Base-by-base conservation (phyloP, 2,797 vertebrate species). In the Megaceryle alcyon region DNA sequence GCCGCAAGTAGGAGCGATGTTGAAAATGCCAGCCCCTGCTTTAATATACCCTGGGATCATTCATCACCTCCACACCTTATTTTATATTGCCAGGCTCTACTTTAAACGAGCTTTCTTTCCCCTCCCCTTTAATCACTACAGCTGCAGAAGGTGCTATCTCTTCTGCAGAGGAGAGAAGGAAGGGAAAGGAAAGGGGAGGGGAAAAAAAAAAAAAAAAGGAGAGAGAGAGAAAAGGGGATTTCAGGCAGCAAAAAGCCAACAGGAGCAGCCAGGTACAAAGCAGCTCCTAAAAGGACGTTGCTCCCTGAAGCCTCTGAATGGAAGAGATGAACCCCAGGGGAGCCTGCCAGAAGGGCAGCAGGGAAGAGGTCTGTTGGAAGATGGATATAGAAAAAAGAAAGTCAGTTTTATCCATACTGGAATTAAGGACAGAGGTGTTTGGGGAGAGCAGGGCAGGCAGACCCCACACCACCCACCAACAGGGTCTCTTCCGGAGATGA, bases 61-160 rank as follows among this genome's bases (percentile, higher is more conserved):
- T 94, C 96, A 68, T 94, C 86, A 83, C 88, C 78, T 95, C 96
- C 95, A 93, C 83, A 54, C 88, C 95, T 96, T 86, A 63, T 71
- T 96, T 95, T 94, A 86, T 86, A 88, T 39, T 72, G 83, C 91
- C 64, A 94, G 91, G 64, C 64, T 71, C 80, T 91, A 43, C 82
- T 92, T 88, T 71, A 90, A 92, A 69, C 69, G 23, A 86, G 69
- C 69, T 56, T 64, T 76, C 77, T 60, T n/a, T 43, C n/a, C 72
- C 72, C 90, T 84, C 92, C 90, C 91, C 76, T 96, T 92, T 88
- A 94, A 94, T 92, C 64, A 54, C 90, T 86, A 85, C 85, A 91
- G 92, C 90, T 88, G 90, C 66, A 73, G 63, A 92, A 95, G 83
- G 66, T 92, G 88, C 49, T 78, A 46, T 87, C 91, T 86, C 75